Percentiles rank a stretch among this genome's conserved stretches.
Conservation (phyloP, 2,888 invertebrate genomes). For the Morpho deidamia region DNA sequence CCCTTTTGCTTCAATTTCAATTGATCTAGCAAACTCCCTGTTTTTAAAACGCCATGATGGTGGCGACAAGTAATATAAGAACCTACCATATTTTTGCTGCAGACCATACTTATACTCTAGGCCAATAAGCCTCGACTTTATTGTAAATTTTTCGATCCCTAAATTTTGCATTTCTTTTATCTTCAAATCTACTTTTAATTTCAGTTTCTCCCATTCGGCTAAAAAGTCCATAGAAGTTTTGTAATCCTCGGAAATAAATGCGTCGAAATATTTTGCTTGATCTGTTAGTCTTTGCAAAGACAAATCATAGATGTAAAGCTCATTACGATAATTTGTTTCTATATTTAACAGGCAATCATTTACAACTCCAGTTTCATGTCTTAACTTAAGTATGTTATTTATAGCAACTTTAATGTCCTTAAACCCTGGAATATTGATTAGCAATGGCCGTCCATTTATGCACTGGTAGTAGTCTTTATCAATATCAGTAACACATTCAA, state of each 20-base stretch:
- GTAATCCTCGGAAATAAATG: conserved; percentile 80
- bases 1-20: conserved; percentile 65
- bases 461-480: conserved; percentile 45
- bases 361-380: conserved; percentile 55
- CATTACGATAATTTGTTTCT: conserved; percentile 72
- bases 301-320: conserved; percentile 66
- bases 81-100: conserved; percentile 82
- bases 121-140: conserved; percentile 70
- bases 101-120: conserved; percentile 81
- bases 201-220: conserved; percentile 65
- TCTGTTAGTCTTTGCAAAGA: conserved; percentile 63
- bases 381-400: conserved; percentile 37
- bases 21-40: conserved; percentile 66
- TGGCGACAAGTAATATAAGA: conserved; percentile 83
- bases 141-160: conserved; percentile 50
- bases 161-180: conserved; percentile 60
- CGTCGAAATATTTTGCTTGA: conserved; percentile 78
- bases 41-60: conserved; percentile 76
- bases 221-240: conserved; percentile 77
- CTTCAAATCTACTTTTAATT: conserved; percentile 55
- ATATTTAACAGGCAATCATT: conserved; percentile 72
- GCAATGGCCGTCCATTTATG: conserved; percentile 36
- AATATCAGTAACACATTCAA: conserved; percentile 41
- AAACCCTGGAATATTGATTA: conserved; percentile 36
- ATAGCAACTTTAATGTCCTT: conserved; percentile 44